Conservation (phyloP, 1,140 invertebrate species). For the Babylonia areolata region DNA sequence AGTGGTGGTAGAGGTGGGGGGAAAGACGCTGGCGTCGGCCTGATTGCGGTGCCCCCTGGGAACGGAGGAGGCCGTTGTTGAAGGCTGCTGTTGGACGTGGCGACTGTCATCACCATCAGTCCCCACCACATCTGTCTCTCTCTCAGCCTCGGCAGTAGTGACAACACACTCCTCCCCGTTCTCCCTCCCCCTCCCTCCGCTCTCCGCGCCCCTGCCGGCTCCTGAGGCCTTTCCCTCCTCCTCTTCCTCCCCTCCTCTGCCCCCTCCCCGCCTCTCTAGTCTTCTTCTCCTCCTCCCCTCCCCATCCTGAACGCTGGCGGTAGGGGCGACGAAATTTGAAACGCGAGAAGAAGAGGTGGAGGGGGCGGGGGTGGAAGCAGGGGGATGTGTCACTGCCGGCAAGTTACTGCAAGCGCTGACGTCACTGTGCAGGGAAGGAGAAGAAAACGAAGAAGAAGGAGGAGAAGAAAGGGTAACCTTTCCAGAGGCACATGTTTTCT, state of each 20-base stretch:
- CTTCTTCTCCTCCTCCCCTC: neutral
- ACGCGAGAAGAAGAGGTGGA: neutral
- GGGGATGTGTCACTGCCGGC: neutral
- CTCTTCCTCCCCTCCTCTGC: neutral
- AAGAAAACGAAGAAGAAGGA: too few relatives aligned
- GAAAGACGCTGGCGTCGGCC: neutral
- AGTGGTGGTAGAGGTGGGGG: neutral
- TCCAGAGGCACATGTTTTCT: neutral
- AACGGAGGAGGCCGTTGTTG: neutral
- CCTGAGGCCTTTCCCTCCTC: neutral
- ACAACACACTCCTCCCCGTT: neutral
- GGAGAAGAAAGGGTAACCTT: neutral
- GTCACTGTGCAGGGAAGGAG: neutral
- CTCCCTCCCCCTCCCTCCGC: neutral
- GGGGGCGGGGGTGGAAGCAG: neutral
- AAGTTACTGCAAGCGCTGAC: neutral
- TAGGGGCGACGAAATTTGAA: constrained; percentile 3
- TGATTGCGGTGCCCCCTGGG: neutral
- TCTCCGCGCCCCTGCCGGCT: neutral
- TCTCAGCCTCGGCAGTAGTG: neutral
- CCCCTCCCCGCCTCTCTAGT: neutral
- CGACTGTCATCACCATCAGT: neutral
- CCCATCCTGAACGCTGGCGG: neutral
- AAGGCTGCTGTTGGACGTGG: neutral
- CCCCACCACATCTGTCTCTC: neutral